Percentiles rank a stretch among this genome's conserved stretches.
Conservation (phyloP, 2,888 invertebrate genomes). For the Ormia ochracea region DNA sequence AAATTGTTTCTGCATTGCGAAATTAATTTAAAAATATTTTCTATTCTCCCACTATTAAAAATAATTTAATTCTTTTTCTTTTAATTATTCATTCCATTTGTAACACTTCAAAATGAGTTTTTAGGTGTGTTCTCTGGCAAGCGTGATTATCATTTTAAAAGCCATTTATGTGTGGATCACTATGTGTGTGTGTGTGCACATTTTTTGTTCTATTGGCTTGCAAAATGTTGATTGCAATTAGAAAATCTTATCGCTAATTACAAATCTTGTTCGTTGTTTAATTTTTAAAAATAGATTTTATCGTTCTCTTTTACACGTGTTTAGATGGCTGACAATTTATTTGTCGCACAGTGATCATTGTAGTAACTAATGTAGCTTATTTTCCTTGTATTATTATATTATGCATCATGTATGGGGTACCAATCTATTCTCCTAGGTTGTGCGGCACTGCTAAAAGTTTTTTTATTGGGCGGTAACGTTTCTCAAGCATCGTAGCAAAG, state of each 20-base stretch:
- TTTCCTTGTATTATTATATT: too few species aligned
- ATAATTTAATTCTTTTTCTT: neutral
- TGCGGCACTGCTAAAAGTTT: too few species aligned
- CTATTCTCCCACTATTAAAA: neutral
- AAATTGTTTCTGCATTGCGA: neutral
- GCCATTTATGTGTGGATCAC: neutral
- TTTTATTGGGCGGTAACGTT: too few species aligned
- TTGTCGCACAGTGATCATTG: too few species aligned
- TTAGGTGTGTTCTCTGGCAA: slow-evolving; percentile 49
- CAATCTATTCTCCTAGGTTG: too few species aligned
- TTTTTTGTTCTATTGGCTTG: neutral
- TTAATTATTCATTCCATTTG: slow-evolving; percentile 6
- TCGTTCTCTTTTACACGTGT: slow-evolving; percentile 31
- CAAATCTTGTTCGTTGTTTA: slow-evolving; percentile 12
- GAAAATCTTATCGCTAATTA: slow-evolving; percentile 32
- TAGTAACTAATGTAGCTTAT: too few species aligned
- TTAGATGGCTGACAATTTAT: slow-evolving; percentile 16
- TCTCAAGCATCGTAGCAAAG: too few species aligned
- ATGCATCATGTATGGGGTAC: too few species aligned
- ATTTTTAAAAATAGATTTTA: neutral
- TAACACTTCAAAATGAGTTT: slow-evolving; percentile 54
- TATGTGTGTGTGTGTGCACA: neutral
- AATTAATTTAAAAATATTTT: slow-evolving; percentile 26
- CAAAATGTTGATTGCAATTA: neutral
- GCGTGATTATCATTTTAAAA: slow-evolving; percentile 44